Base-by-base conservation (phyloP, 1,140 invertebrate species). In the Protaetia brevitarsis region DNA sequence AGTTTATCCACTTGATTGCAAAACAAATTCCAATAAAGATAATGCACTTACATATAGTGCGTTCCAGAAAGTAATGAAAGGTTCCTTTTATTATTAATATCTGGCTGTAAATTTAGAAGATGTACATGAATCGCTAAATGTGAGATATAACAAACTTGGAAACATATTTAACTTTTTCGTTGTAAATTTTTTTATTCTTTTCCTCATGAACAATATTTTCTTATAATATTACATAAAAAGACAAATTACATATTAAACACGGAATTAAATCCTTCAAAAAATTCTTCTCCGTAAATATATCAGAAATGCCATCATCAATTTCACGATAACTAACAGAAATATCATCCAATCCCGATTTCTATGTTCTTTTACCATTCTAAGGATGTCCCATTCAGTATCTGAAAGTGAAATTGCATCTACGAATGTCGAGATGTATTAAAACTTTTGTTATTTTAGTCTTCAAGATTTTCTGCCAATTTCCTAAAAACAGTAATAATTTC, bases 331-430 rank as follows among this genome's bases (percentile, higher is more conserved):
- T 19, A 51, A 8, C 41, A 1, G 41, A 23, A 11, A 6, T 51
- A 23, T 51, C 41, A 2, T 2, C 16, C 21, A 51, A 26, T 19
- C 41, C 21, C 41, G 41, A 23, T 4, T 23, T 10, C 41, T 21
- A 23, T 51, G 21, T 51, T 51, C 19, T 19, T 51, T 51, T 19
- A 51, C 26, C 19, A 8, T 8, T 6, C 26, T 51, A 13, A 51
- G 41, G 11, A 51, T 51, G 21, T 23, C 41, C 41, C 41, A 51
- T 23, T 51, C 57, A 13, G 2, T 31, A 7, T 59, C 57, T 23
- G 57, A 8, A n/a, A 59, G 23, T 13, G 5, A 59, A 59, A 29
- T 59, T 31, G 23, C 57, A 59, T 28, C 57, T 59, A 29, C 57
- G 10, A 16, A 28, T n/a, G 13, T 59, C 57, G 4, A 59, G 23